Evolutionary conservation across 2,113 vertebrate genomes (phyloP).

Genomic region (Entomyzon cyanotis): DNA sequence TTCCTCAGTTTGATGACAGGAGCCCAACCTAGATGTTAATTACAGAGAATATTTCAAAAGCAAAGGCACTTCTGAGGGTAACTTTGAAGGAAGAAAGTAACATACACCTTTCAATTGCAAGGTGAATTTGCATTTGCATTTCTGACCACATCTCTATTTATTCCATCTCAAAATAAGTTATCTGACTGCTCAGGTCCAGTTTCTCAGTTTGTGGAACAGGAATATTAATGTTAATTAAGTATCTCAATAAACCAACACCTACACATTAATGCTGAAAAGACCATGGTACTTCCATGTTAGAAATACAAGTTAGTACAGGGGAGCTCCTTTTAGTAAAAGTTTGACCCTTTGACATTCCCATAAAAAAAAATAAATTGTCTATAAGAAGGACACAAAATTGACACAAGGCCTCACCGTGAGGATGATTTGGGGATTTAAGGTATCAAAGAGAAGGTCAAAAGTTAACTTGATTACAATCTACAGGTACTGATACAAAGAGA

Average conservation of each 20-base stretch:
- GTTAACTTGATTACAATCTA: slow-evolving; percentile 47
- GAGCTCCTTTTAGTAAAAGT: not conserved
- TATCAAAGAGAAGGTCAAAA: slow-evolving; percentile 42
- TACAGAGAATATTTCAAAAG: not conserved
- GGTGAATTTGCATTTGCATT: not conserved
- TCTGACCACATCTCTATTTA: not conserved
- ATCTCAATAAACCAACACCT: not conserved
- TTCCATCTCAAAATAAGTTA: not conserved
- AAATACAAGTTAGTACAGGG: not conserved
- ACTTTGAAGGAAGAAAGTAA: not conserved
- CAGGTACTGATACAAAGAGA: not conserved
- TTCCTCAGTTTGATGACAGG: not conserved
- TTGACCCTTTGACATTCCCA: not conserved
- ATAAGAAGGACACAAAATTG: not conserved
- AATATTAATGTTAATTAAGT: slow-evolving; percentile 36
- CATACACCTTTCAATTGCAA: not conserved
- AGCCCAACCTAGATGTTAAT: not conserved
- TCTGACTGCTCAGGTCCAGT: not conserved
- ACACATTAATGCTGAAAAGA: not conserved
- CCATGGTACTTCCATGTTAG: not conserved
- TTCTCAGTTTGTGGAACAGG: slow-evolving; percentile 12
- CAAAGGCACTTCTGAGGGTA: not conserved
- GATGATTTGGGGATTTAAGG: not conserved
- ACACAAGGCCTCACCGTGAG: not conserved
- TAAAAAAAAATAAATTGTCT: not conserved